These are phyloP conservation scores for Pseudopipra pipra DNA, from an alignment of 2,113 vertebrate genomes.

Conservation along the genomic window DNA sequence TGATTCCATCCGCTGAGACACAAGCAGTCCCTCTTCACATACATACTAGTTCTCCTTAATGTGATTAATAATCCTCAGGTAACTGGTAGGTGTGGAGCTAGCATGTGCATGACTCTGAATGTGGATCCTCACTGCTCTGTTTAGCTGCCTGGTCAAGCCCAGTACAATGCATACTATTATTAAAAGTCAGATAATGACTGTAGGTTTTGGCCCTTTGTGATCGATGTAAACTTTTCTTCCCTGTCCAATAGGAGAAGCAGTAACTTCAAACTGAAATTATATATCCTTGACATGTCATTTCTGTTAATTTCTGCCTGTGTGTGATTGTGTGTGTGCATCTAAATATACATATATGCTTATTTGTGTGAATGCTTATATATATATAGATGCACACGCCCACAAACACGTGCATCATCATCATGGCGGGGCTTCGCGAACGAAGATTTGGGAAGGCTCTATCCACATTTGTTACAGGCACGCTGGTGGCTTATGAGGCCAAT, in stretches of 20 bases:
- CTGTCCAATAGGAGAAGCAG: background rate
- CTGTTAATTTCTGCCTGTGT: background rate
- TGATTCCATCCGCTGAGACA: background rate
- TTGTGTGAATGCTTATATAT: background rate
- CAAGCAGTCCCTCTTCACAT: background rate
- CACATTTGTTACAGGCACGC: no score
- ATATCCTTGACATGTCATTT: background rate
- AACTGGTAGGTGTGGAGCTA: background rate
- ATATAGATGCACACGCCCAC: background rate
- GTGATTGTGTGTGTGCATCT: background rate
- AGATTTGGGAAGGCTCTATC: no score
- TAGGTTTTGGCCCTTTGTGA: background rate
- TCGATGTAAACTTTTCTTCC: background rate
- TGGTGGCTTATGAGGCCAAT: no score
- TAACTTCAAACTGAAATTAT: background rate
- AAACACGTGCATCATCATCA: background rate
- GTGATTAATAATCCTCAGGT: background rate
- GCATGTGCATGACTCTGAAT: background rate
- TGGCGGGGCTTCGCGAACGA: no score
- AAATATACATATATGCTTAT: background rate
- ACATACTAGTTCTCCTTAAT: background rate
- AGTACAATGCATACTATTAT: background rate
- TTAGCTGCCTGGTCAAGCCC: background rate
- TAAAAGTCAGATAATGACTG: background rate
- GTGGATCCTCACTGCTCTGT: background rate